A percentile compares a stretch with the other conserved stretches of the same genome.
phyloP scores from a whole-genome alignment of 1,140 invertebrate species.

The Varroa destructor region DNA sequence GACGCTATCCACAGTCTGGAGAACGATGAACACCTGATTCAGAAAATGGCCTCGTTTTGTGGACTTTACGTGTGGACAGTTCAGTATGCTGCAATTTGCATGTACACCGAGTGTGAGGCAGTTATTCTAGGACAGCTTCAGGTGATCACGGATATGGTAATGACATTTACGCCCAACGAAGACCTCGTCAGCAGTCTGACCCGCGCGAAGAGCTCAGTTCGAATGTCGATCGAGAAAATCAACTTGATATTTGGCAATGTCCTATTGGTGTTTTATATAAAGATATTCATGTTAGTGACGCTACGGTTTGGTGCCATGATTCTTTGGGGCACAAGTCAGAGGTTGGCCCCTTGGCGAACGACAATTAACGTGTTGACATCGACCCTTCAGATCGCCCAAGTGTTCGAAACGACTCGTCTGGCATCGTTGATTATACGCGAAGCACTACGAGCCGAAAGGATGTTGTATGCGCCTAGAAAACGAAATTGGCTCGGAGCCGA shows the following conservation, averaged over 20 bases:
- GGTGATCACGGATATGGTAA: not conserved
- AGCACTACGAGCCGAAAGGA: not conserved
- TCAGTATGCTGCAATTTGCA: not conserved
- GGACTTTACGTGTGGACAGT: slow-evolving; percentile 10
- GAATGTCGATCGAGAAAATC: not conserved
- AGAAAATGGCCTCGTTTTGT: not conserved
- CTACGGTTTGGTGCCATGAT: slow-evolving; percentile 15
- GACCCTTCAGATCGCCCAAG: not conserved
- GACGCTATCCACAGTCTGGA: not conserved
- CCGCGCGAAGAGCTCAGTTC: not conserved
- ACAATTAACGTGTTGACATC: not conserved
- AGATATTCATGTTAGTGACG: slow-evolving; percentile 17
- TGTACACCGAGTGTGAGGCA: slow-evolving; percentile 8
- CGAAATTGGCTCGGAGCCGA: not conserved
- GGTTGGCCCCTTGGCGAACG: not conserved
- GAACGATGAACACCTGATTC: not conserved
- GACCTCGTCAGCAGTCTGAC: not conserved
- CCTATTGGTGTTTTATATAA: not conserved
- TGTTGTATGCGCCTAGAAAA: not conserved
- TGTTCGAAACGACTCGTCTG: not conserved
- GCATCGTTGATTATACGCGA: not conserved
- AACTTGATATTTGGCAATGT: slow-evolving; percentile 12
- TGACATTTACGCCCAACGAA: not conserved
- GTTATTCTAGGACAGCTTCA: not conserved
- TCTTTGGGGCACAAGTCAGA: not conserved